phyloP scores from a whole-genome alignment of 2,797 vertebrate genomes.

The Philypnodon macrostomus region DNA sequence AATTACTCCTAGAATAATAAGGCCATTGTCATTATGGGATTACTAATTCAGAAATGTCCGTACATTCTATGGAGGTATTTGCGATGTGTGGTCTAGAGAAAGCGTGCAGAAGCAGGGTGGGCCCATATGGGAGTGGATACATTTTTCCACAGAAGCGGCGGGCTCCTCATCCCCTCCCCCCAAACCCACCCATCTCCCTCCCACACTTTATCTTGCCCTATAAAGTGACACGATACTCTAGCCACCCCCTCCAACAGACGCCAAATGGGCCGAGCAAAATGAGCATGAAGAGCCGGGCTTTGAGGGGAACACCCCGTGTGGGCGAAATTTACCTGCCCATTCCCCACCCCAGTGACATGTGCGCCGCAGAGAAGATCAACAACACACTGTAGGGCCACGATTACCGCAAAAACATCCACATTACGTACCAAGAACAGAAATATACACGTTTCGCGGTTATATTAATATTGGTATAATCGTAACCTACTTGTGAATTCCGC shows the following conservation, averaged over 20 bases:
- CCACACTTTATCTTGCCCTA: constrained; percentile 74
- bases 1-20: no score
- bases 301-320: constrained; percentile 78
- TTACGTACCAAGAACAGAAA: background rate
- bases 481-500: constrained; percentile 77
- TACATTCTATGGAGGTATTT: background rate
- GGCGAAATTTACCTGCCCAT: constrained; percentile 76
- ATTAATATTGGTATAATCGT: background rate
- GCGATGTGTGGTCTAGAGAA: background rate
- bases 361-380: constrained; percentile 72
- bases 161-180: constrained; percentile 71
- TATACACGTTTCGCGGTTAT: background rate
- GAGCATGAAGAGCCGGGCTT: constrained; percentile 61
- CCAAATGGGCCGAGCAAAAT: constrained; percentile 77
- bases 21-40: no score
- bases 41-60: no score
- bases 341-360: constrained; percentile 78
- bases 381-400: constrained; percentile 33
- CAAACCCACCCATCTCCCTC: constrained; percentile 75
- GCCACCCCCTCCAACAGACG: constrained; percentile 76
- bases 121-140: constrained; percentile 67
- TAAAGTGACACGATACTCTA: constrained; percentile 70
- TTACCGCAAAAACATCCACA: background rate
- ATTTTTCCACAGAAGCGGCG: constrained; percentile 59
- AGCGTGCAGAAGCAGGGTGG: constrained; percentile 28